A percentile compares a stretch with the other conserved stretches of the same genome.
These are phyloP conservation scores for Argyra leucocephala DNA, from an alignment of 2,888 invertebrate genomes.

Conservation along the genomic window DNA sequence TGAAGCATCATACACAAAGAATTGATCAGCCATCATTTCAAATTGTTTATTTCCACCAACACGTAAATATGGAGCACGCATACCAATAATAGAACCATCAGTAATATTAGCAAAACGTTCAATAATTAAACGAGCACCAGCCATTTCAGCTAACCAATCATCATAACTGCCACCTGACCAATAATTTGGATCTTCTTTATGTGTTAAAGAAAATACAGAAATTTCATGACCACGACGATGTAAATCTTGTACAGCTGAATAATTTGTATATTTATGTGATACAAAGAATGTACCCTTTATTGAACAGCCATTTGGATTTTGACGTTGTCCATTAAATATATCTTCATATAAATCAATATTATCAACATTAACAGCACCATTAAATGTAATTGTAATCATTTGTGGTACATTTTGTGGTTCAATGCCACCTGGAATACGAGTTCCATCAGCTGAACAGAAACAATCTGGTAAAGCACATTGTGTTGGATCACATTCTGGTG, in stretches of 20 bases:
- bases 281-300: slow-evolving; percentile 85
- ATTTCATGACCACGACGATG: slow-evolving; percentile 87
- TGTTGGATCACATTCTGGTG: slow-evolving; percentile 81
- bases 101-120: slow-evolving; percentile 87
- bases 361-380: slow-evolving; percentile 85
- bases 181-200: slow-evolving; percentile 84
- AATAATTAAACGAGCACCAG: slow-evolving; percentile 74
- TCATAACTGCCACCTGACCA: slow-evolving; percentile 81
- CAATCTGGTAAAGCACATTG: slow-evolving; percentile 84
- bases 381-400: slow-evolving; percentile 88
- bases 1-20: slow-evolving; percentile 89
- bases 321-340: slow-evolving; percentile 72
- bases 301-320: slow-evolving; percentile 82
- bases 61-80: slow-evolving; percentile 78
- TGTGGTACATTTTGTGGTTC: slow-evolving; percentile 81
- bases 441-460: slow-evolving; percentile 87
- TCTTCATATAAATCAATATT: slow-evolving; percentile 88
- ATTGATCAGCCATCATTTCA: slow-evolving; percentile 94
- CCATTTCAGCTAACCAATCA: slow-evolving; percentile 92
- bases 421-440: slow-evolving; percentile 74
- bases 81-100: slow-evolving; percentile 80
- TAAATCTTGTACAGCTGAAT: slow-evolving; percentile 79
- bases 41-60: slow-evolving; percentile 92
- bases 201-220: slow-evolving; percentile 81
- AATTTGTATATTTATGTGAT: slow-evolving; percentile 86